Base-by-base conservation (phyloP, 2,113 vertebrate species). In the Coryphaenoides rupestris region DNA sequence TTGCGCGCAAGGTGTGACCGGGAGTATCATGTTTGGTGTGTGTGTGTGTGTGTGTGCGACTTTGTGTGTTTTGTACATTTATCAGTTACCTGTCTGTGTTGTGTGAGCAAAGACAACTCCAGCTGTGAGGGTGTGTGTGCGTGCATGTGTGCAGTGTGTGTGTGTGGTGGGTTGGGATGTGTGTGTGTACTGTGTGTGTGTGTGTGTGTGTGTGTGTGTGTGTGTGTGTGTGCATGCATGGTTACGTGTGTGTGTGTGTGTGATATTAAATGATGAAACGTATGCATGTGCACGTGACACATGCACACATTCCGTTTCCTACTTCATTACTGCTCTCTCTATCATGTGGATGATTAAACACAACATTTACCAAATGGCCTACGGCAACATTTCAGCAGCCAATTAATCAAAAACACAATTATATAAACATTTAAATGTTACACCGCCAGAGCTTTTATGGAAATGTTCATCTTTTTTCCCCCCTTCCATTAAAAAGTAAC, bases 91-190 rank as follows among this genome's bases (percentile, higher is more conserved):
- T 54, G 54, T 23, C 61, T 47, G 4, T 24, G 12, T 23, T 57
- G 62, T 68, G 74, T 58, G 55, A 63, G 66, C 50, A 77, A 75
- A 69, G 71, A 75, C 69, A 72, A 73, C 65, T 74, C 83, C 78
- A 84, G 82, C 77, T 83, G 81, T 72, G 75, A 69, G 17, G 52
- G 55, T 60, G 56, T 53, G 23, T 58, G 1, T 54, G 19, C 60
- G 52, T 62, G 33, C 57, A 46, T 65, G 50, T 60, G 3, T 70
- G 60, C 55, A 21, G n/a, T n/a, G 57, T 55, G 21, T 58, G 1
- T 55, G 19, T 63, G 53, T 62, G 47, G 54, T 19, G 23, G 33
- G 9, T 10, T 6, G 13, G 33, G 33, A 40, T 12, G 33, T n/a
- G n/a, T n/a, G 33, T 40, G 13, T 40, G 13, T 40, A 40, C 9